A percentile compares a stretch with the other conserved stretches of the same genome.
phyloP scores from a whole-genome alignment of 2,888 invertebrate genomes.

The Drosophila meridiana region DNA sequence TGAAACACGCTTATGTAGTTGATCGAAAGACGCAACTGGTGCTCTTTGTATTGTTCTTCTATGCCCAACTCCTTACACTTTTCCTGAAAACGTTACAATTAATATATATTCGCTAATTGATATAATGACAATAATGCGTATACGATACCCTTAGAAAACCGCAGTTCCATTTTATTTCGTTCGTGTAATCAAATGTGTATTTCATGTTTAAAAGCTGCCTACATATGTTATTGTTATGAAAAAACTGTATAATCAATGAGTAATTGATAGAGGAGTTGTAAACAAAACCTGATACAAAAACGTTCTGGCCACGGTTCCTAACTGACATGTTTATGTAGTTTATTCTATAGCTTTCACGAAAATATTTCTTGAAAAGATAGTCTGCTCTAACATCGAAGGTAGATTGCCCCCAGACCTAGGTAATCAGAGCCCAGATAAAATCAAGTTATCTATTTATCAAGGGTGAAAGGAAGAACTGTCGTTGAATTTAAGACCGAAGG shows the following conservation, averaged over 20 bases:
- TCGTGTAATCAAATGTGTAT: slow-evolving; percentile 25
- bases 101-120: neutral
- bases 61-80: slow-evolving; percentile 32
- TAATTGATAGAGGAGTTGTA: slow-evolving; percentile 4
- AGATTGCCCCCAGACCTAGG: no score
- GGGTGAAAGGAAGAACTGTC: no score
- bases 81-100: slow-evolving; percentile 5
- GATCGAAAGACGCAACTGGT: slow-evolving; percentile 24
- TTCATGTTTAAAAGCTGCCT: slow-evolving; percentile 17
- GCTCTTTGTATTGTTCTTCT: slow-evolving; percentile 13
- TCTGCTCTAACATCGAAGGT: no score
- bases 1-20: slow-evolving; percentile 41
- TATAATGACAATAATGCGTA: neutral
- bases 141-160: slow-evolving; percentile 31
- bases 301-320: neutral
- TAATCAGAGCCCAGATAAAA: no score
- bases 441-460: no score
- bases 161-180: slow-evolving; percentile 30
- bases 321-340: neutral
- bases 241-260: slow-evolving; percentile 8
- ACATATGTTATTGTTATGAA: neutral
- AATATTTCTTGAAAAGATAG: no score
- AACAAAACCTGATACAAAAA: neutral
- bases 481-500: no score
- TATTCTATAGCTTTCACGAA: no score